A percentile compares a stretch with the other conserved stretches of the same genome.
Conservation (phyloP, 1,140 invertebrate species). For the Neotoxoptera formosana region DNA sequence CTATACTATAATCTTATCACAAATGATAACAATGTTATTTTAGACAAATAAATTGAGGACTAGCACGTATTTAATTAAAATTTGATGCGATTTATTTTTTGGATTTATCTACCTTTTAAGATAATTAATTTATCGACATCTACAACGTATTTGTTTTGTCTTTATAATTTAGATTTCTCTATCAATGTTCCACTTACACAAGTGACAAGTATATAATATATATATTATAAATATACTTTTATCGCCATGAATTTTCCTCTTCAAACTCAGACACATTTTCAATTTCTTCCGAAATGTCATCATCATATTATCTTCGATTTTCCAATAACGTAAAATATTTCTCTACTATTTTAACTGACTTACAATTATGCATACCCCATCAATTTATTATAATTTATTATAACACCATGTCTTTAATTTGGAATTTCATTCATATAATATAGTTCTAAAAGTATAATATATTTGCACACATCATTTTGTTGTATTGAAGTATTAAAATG, state of each 20-base stretch:
- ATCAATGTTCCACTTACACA: background rate
- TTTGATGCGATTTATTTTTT: constrained; percentile 1
- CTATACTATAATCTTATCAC: background rate
- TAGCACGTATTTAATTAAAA: constrained; percentile 13
- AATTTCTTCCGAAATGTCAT: background rate
- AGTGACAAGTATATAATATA: background rate
- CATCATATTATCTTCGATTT: background rate
- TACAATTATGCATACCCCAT: background rate
- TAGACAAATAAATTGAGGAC: background rate
- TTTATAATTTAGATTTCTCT: background rate
- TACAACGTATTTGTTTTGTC: background rate
- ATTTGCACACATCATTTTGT: background rate
- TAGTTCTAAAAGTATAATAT: background rate
- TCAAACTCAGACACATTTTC: background rate
- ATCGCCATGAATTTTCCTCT: background rate
- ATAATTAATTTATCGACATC: background rate
- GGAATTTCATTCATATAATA: background rate
- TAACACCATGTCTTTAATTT: background rate
- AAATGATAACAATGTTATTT: background rate
- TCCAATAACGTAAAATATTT: background rate
- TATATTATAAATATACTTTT: background rate
- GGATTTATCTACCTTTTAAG: background rate
- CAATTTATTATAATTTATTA: background rate
- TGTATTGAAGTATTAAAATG: background rate
- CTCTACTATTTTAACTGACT: background rate